phyloP scores from a whole-genome alignment of 2,113 vertebrate species.

The Corythaeola cristata region DNA sequence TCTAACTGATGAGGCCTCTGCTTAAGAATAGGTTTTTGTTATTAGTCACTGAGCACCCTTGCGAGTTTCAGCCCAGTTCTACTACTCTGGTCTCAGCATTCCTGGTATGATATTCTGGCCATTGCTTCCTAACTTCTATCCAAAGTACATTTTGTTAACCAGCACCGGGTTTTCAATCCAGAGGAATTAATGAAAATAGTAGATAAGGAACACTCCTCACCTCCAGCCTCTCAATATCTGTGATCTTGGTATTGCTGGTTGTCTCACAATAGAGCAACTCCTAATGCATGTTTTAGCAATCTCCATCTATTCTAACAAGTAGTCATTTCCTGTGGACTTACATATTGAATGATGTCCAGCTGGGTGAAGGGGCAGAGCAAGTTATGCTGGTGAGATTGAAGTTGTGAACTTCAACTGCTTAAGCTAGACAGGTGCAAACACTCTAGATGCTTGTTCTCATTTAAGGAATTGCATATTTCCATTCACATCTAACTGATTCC shows the following conservation, averaged over 20 bases:
- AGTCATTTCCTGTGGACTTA: neutral
- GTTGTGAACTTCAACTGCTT: neutral
- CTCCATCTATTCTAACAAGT: neutral
- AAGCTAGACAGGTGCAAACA: neutral
- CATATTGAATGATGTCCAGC: neutral
- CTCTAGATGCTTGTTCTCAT: neutral
- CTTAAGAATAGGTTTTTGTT: neutral
- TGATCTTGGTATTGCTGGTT: neutral
- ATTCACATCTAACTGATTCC: neutral
- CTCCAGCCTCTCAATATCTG: neutral
- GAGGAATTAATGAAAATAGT: neutral
- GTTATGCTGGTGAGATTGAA: neutral
- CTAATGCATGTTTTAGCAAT: neutral
- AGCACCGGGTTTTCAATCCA: neutral
- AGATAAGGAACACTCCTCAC: neutral
- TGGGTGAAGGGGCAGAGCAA: neutral
- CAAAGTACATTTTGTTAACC: neutral
- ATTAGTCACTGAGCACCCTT: neutral
- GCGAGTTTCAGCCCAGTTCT: neutral
- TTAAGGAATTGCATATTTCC: neutral
- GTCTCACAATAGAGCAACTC: neutral
- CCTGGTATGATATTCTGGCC: neutral
- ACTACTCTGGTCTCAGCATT: neutral
- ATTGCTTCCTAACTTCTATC: neutral
- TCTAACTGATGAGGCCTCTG: conserved; percentile 16